A percentile compares a stretch with the other conserved stretches of the same genome.
These are phyloP conservation scores for Hystrix brachyura DNA, from an alignment of 2,113 vertebrate species.

Conservation along the genomic window DNA sequence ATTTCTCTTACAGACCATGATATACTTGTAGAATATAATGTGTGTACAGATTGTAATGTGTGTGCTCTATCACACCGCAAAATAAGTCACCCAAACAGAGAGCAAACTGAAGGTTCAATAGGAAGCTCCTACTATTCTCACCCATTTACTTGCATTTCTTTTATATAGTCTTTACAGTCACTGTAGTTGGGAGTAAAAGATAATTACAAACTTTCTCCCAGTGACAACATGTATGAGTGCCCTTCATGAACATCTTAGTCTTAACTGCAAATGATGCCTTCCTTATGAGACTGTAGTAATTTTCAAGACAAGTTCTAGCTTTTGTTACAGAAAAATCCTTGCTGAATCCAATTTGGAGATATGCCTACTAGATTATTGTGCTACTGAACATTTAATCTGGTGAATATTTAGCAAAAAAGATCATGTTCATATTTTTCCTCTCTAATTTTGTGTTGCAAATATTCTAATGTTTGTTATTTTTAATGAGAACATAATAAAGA, in stretches of 20 bases:
- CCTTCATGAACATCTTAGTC: background rate
- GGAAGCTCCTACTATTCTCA: background rate
- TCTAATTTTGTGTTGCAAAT: conserved; percentile 33
- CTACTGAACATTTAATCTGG: background rate
- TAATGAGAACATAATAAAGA: conserved; percentile 57
- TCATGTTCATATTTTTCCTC: background rate
- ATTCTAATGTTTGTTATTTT: conserved; percentile 67
- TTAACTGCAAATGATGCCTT: background rate
- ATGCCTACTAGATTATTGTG: background rate
- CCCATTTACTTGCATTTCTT: background rate
- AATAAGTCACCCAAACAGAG: background rate
- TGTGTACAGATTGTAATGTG: background rate
- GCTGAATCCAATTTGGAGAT: background rate
- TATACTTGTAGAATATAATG: background rate
- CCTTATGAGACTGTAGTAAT: background rate
- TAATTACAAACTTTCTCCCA: background rate
- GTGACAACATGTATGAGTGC: background rate
- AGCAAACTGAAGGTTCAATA: background rate
- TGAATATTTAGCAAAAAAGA: background rate
- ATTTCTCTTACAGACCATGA: background rate
- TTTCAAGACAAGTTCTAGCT: background rate
- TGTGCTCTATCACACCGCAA: background rate
- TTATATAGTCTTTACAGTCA: background rate
- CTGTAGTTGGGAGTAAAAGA: background rate
- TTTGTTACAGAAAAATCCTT: background rate